Conservation (phyloP, 2,113 vertebrate species). For the Alaudala cheleensis region DNA sequence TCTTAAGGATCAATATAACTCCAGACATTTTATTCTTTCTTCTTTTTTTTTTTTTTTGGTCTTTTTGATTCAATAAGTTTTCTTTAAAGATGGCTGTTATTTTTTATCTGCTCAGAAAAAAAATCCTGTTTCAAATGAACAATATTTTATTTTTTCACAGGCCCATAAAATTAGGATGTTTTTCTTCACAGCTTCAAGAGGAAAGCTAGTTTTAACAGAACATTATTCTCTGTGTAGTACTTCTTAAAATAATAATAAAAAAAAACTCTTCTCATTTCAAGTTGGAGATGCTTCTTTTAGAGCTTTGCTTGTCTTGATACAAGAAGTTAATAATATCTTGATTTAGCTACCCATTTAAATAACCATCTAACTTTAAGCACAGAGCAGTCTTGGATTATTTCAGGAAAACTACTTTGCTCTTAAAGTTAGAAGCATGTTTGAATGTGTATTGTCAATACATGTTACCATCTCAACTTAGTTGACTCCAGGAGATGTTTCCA, state of each 20-base stretch:
- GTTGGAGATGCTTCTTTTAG: neutral
- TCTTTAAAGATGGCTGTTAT: slow-evolving; percentile 6
- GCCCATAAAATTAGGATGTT: neutral
- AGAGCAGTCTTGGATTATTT: neutral
- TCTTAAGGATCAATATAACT: slow-evolving; percentile 49
- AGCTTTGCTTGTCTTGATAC: neutral
- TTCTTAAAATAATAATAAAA: neutral
- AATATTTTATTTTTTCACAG: neutral
- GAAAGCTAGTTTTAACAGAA: slow-evolving; percentile 8
- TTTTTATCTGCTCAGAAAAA: slow-evolving; percentile 38
- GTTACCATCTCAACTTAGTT: neutral
- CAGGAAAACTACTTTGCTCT: neutral
- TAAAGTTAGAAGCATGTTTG: neutral
- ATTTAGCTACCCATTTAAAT: slow-evolving; percentile 16
- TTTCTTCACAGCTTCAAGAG: slow-evolving; percentile 2
- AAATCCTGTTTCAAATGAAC: neutral
- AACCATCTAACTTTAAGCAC: neutral
- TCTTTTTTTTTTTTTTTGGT: neutral
- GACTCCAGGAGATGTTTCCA: neutral
- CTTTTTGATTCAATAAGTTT: slow-evolving; percentile 40
- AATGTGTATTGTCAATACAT: neutral
- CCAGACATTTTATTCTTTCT: slow-evolving; percentile 36
- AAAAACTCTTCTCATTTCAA: neutral
- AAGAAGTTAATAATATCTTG: neutral
- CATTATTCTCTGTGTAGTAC: neutral